Evolutionary conservation across 2,797 vertebrate genomes (phyloP), one percentile per base, ranked within the genome.

Genomic region (Pelodytes ibericus): DNA sequence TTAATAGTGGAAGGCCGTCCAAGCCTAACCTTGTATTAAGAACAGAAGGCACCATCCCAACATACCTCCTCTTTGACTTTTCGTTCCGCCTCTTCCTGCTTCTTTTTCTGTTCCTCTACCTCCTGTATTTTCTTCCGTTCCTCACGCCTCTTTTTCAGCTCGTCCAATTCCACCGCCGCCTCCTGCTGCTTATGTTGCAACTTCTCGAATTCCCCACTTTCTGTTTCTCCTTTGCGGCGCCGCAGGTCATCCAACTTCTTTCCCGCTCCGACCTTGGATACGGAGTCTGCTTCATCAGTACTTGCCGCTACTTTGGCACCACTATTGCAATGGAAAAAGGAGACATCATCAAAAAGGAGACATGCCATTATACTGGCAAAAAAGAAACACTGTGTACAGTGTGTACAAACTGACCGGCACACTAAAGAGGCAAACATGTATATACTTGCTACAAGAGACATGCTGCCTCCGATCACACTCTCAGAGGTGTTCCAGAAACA

Each of bases 141-240:
- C 86, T 99, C 97, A 49, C 96, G 85, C 88, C 93, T 96, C 68
- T 89, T 95, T 89, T 94, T 96, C 87, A 98, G 91, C 79, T 98
- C 97, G 20, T 97, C 97, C 86, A 98, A 92, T 89, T 99, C 96
- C 1, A 79, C 89, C 0, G 93, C 94, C 0, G 95, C 94, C 85
- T 96, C 96, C 81, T 96, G 96, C 86, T 99, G 96, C 86, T 96
- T 98, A 87, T 94, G 95, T 79, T 92, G 95, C 89, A 98, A 91
- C 81, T 92, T 94, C 85, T 97, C 95, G 0, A 96, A 92, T 84
- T 98, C 96, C 79, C 95, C 96, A 2, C 86, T 95, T 90, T 98
- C 96, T 0, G 91, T 93, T 63, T 96, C 96, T 0, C 96, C 95
- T 0, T 94, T 94, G 44, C 95, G 92, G 0, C 95, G 92, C 75